A percentile compares a stretch with the other conserved stretches of the same genome.
Evolutionary conservation across 1,140 invertebrate genomes (phyloP).

Genomic region (Micrasema minimum): DNA sequence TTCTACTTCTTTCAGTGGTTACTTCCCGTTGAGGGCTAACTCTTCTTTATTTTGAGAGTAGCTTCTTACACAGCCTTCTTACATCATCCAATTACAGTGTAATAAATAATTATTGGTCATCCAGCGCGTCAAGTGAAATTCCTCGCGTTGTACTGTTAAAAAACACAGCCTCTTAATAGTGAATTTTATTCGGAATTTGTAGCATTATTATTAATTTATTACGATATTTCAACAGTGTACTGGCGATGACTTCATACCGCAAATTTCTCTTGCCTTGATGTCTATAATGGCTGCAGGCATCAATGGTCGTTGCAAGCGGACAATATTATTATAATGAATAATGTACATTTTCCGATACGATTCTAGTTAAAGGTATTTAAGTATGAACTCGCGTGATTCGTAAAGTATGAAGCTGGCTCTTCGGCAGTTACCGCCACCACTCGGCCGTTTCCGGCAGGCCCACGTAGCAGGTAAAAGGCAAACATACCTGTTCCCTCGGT

Average conservation of each 20-base stretch:
- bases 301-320: neutral
- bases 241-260: neutral
- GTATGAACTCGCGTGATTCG: conserved; percentile 8
- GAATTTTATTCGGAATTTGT: too few species aligned
- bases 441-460: conserved; percentile 35
- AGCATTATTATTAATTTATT: too few species aligned
- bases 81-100: too few species aligned
- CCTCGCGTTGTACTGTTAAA: too few species aligned
- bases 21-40: too few species aligned
- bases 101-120: too few species aligned
- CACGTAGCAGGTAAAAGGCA: conserved; percentile 47
- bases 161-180: too few species aligned
- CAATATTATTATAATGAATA: neutral
- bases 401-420: neutral
- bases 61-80: too few species aligned
- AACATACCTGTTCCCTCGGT: conserved; percentile 41
- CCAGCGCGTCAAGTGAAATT: too few species aligned
- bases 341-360: conserved; percentile 37
- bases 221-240: neutral
- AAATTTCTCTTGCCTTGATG: conserved; percentile 18
- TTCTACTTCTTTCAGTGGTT: too few species aligned
- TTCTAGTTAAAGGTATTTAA: conserved; percentile 2
- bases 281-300: neutral
- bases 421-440: conserved; percentile 27
- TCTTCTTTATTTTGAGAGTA: too few species aligned